Conservation (phyloP, 2,113 vertebrate species). For the Australoheros scitulus region DNA sequence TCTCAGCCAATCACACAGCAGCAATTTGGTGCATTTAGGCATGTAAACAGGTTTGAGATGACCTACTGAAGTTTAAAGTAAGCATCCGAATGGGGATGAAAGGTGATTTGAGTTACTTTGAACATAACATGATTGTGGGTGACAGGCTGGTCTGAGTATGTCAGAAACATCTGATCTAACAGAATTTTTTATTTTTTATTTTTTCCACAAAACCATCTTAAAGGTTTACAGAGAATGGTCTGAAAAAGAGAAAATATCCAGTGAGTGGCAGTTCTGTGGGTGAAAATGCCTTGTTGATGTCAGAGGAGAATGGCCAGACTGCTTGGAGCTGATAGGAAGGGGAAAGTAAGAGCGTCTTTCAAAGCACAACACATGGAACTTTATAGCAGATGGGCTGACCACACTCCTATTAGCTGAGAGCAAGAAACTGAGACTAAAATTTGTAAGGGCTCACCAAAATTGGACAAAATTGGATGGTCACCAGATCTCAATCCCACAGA, state of each 20-base stretch:
- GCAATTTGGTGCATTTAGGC: too few species aligned
- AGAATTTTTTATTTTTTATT: background rate
- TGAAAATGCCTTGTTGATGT: too few species aligned
- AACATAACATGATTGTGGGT: background rate
- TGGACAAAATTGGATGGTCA: too few species aligned
- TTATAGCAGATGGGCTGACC: background rate
- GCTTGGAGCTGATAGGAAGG: background rate
- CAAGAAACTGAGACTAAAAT: background rate
- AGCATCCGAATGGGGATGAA: background rate
- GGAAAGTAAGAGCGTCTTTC: background rate
- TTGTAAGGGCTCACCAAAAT: background rate
- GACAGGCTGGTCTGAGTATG: background rate
- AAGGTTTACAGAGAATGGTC: background rate
- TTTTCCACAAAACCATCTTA: background rate
- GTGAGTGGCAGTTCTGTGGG: too few species aligned
- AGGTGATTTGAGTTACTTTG: background rate
- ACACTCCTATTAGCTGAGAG: background rate
- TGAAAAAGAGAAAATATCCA: background rate
- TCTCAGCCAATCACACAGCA: background rate
- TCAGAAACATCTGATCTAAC: background rate
- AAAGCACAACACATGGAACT: background rate
- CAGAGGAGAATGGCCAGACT: background rate
- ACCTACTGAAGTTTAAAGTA: background rate
- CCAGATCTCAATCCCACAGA: too few species aligned
- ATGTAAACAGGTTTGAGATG: background rate